Percentiles rank a stretch among this genome's conserved stretches.
Evolutionary conservation across 2,113 vertebrate species (phyloP).

Genomic region (Tauraco erythrolophus): DNA sequence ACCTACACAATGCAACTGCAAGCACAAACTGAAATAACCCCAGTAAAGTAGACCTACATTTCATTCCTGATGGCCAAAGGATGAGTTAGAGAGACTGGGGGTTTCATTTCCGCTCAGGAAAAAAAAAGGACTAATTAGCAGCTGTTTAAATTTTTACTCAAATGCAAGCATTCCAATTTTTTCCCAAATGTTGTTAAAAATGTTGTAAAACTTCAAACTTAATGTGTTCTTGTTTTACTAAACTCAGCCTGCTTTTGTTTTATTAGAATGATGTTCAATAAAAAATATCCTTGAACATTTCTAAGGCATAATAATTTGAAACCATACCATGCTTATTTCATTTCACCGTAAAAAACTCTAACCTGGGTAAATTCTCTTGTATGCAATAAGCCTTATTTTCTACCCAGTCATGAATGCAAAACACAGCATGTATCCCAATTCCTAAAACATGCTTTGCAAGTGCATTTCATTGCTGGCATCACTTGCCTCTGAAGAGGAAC

Average conservation of each 20-base stretch:
- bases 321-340: not conserved
- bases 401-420: not conserved
- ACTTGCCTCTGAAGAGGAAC: not conserved
- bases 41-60: not conserved
- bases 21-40: not conserved
- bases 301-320: not conserved
- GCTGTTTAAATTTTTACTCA: not conserved
- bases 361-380: not conserved
- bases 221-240: not conserved
- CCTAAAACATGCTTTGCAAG: not conserved
- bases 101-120: not conserved
- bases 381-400: not conserved
- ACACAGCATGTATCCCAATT: not conserved
- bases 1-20: not conserved
- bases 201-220: not conserved
- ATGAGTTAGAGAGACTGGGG: not conserved
- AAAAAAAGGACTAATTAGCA: not conserved
- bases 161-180: not conserved
- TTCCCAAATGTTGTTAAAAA: not conserved
- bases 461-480: not conserved
- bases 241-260: not conserved
- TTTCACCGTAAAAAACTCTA: not conserved
- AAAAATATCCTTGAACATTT: not conserved
- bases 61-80: not conserved
- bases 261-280: not conserved